These are phyloP conservation scores for Boloria euphrosyne DNA, from an alignment of 2,888 invertebrate genomes.

Conservation along the genomic window DNA sequence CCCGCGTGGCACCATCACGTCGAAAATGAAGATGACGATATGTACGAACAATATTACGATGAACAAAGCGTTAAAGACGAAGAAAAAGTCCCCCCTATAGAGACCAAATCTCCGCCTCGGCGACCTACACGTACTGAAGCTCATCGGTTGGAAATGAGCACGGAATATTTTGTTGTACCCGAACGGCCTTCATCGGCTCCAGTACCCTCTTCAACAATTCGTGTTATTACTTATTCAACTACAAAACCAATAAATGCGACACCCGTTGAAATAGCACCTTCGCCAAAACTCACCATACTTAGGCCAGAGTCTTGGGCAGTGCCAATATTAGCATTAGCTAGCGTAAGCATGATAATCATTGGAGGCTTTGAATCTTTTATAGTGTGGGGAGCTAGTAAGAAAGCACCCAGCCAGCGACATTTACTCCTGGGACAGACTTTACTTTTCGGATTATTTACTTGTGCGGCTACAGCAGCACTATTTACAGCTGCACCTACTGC, in stretches of 20 bases:
- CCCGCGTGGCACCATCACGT: conserved; percentile 53
- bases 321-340: conserved; percentile 92
- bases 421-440: conserved; percentile 94
- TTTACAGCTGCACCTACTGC: conserved; percentile 90
- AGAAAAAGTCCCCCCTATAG: conserved; percentile 51
- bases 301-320: conserved; percentile 94
- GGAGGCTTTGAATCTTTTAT: conserved; percentile 95
- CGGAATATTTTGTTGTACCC: conserved; percentile 91
- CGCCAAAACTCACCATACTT: conserved; percentile 66
- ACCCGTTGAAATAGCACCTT: conserved; percentile 51
- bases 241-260: conserved; percentile 52
- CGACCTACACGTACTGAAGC: conserved; percentile 72
- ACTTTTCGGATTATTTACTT: conserved; percentile 90
- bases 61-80: conserved; percentile 54
- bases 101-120: conserved; percentile 58
- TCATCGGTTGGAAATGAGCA: conserved; percentile 89
- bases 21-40: conserved; percentile 62
- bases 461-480: conserved; percentile 90
- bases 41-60: conserved; percentile 65
- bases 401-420: conserved; percentile 92
- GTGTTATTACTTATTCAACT: conserved; percentile 54
- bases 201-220: conserved; percentile 60
- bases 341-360: conserved; percentile 92
- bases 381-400: conserved; percentile 89
- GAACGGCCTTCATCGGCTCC: conserved; percentile 66